Evolutionary conservation across 2,888 invertebrate genomes (phyloP).

Genomic region (Noctua janthe): DNA sequence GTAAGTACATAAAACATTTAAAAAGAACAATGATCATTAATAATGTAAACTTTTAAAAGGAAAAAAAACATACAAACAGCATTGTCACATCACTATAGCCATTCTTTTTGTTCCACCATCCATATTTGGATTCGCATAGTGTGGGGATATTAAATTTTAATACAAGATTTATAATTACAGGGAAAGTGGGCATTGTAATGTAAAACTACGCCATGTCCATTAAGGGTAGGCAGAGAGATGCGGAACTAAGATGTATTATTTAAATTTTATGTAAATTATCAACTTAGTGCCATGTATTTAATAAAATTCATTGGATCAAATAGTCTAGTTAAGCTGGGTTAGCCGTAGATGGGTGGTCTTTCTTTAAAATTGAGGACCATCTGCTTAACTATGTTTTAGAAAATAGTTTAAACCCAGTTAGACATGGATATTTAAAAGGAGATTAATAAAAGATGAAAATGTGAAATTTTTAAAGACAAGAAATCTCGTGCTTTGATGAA

Average conservation of each 20-base stretch:
- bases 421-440: neutral
- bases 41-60: too few species aligned
- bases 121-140: conserved; percentile 46
- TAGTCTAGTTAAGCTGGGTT: neutral
- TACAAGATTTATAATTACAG: conserved; percentile 59
- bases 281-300: neutral
- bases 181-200: conserved; percentile 58
- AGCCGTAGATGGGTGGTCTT: neutral
- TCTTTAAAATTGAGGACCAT: neutral
- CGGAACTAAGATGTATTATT: conserved; percentile 4
- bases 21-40: too few species aligned
- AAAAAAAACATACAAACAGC: too few species aligned
- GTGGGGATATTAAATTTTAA: conserved; percentile 42
- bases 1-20: too few species aligned
- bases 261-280: conserved; percentile 19
- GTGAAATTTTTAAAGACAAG: too few species aligned
- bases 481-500: too few species aligned
- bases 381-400: neutral
- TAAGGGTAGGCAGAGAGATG: conserved; percentile 33
- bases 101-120: conserved; percentile 45
- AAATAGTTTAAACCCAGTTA: neutral
- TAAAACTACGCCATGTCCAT: conserved; percentile 48
- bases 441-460: too few species aligned
- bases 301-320: neutral
- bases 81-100: conserved; percentile 51